Evolutionary conservation across 2,888 invertebrate species (phyloP).

Genomic region (Neocrepidodera transversa): DNA sequence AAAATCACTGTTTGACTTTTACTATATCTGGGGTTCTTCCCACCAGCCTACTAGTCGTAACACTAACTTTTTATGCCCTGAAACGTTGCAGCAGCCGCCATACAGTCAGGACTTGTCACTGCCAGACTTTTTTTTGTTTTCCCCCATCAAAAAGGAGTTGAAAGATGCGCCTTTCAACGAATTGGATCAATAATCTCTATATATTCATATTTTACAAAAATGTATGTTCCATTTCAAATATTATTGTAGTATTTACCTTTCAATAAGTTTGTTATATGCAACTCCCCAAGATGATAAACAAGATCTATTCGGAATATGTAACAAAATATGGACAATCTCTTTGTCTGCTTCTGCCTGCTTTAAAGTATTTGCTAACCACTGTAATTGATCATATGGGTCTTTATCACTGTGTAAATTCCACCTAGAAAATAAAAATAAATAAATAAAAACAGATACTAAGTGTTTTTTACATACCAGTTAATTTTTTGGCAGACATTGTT

Average conservation of each 20-base stretch:
- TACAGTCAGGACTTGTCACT: too few relatives aligned
- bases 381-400: conserved; percentile 79
- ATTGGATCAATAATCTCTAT: too few relatives aligned
- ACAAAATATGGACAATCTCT: conserved; percentile 82
- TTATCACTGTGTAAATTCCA: conserved; percentile 63
- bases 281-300: conserved; percentile 74
- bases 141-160: too few relatives aligned
- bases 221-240: too few relatives aligned
- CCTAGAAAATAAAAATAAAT: conserved; percentile 58
- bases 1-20: too few relatives aligned
- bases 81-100: too few relatives aligned
- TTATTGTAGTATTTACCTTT: conserved; percentile 67
- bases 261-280: conserved; percentile 73
- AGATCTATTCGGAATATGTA: conserved; percentile 81
- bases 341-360: conserved; percentile 63
- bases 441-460: not conserved
- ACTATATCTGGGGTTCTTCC: too few relatives aligned
- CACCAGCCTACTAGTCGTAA: too few relatives aligned
- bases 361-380: conserved; percentile 72
- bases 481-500: conserved; percentile 77
- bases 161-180: too few relatives aligned
- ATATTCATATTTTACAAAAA: too few relatives aligned
- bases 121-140: too few relatives aligned
- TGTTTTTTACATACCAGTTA: conserved; percentile 66
- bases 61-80: too few relatives aligned